Conservation (phyloP, 2,888 invertebrate genomes). For the Hyppa rectilinea region DNA sequence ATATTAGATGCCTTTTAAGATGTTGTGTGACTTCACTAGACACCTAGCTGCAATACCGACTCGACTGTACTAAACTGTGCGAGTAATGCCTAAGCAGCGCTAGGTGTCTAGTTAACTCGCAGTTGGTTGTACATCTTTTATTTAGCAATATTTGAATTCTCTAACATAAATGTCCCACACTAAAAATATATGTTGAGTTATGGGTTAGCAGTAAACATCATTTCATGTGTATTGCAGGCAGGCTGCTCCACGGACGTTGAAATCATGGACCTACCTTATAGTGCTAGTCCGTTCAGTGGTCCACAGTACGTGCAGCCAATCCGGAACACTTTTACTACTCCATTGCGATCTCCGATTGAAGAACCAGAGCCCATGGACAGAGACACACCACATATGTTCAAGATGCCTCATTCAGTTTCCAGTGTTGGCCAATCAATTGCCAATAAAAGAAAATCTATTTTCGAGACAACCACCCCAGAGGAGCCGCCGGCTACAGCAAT, state of each 20-base stretch:
- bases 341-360: constrained; percentile 67
- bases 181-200: neutral
- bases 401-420: constrained; percentile 71
- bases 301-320: constrained; percentile 51
- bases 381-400: constrained; percentile 62
- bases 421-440: constrained; percentile 70
- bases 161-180: neutral
- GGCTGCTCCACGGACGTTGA: constrained; percentile 68
- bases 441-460: constrained; percentile 79
- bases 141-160: neutral
- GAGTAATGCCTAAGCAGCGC: neutral
- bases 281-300: constrained; percentile 59
- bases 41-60: neutral
- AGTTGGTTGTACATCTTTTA: neutral
- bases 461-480: constrained; percentile 67
- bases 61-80: too few relatives aligned
- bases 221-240: constrained; percentile 64
- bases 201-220: neutral
- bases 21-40: neutral
- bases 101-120: neutral
- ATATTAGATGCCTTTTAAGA: constrained; percentile 1
- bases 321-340: constrained; percentile 64
- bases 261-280: constrained; percentile 67
- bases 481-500: constrained; percentile 58
- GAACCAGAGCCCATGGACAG: constrained; percentile 69